Conservation (phyloP, 2,113 vertebrate genomes). For the Malurus elegans region DNA sequence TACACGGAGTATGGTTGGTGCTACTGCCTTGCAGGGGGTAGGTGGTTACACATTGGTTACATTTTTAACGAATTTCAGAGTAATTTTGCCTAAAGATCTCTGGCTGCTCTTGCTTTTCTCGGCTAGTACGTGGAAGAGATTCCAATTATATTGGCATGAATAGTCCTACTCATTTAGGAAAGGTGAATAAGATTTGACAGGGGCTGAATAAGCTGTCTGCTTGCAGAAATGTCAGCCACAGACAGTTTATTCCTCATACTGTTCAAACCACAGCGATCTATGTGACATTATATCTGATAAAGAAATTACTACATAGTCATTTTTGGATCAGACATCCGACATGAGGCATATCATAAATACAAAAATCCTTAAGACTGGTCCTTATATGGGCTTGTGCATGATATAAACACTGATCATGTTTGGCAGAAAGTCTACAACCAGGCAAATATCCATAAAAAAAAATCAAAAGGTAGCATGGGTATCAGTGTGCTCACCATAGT, state of each 20-base stretch:
- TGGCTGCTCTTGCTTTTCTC: background rate
- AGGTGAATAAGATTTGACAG: background rate
- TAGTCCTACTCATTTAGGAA: background rate
- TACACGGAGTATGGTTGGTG: background rate
- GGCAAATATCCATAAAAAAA: background rate
- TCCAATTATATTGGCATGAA: background rate
- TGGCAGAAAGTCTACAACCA: background rate
- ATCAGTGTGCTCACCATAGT: background rate
- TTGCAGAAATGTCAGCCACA: background rate
- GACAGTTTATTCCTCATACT: background rate
- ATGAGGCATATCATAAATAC: background rate
- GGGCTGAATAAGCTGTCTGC: background rate
- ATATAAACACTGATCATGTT: background rate
- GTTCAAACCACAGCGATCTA: background rate
- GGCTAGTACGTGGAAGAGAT: background rate
- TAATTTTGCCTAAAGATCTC: background rate
- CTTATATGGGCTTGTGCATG: background rate
- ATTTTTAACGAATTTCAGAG: background rate
- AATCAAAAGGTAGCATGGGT: background rate
- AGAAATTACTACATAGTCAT: background rate
- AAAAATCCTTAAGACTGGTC: background rate
- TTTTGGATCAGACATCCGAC: background rate
- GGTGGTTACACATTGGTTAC: background rate
- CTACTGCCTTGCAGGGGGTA: background rate
- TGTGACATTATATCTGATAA: conserved; percentile 21